Evolutionary conservation across 2,888 invertebrate species (phyloP).

Genomic region (Amphiduros pacificus): DNA sequence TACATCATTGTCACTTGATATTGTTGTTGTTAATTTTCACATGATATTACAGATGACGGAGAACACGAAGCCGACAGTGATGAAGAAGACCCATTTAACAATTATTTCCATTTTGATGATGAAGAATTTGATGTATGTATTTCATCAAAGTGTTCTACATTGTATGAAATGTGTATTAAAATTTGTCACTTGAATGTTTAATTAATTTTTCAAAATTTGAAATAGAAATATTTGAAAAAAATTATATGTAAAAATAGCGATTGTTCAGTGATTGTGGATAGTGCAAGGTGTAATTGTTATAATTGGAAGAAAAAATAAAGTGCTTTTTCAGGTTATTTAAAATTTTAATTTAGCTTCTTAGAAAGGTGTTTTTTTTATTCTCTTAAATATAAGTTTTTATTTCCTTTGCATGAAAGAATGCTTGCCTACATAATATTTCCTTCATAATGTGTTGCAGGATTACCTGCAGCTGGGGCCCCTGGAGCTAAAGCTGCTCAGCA

Average conservation of each 20-base stretch:
- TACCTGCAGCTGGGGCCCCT: slow-evolving; percentile 54
- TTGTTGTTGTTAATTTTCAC: not conserved
- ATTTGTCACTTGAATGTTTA: too few species aligned
- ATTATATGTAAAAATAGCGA: too few species aligned
- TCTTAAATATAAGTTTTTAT: not conserved
- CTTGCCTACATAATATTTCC: not conserved
- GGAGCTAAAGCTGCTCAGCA: slow-evolving; percentile 52
- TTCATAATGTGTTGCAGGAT: slow-evolving; percentile 36
- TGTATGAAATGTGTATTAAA: too few species aligned
- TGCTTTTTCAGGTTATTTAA: too few species aligned
- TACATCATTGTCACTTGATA: too few species aligned
- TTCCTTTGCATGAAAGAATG: not conserved
- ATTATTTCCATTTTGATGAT: slow-evolving; percentile 46
- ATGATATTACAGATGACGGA: slow-evolving; percentile 23
- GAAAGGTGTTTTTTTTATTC: too few species aligned
- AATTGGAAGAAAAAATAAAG: too few species aligned
- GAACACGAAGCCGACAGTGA: slow-evolving; percentile 16
- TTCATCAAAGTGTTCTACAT: not conserved
- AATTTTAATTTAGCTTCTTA: too few species aligned
- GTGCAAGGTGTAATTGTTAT: too few species aligned
- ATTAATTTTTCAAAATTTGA: too few species aligned
- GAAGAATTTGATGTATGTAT: slow-evolving; percentile 49
- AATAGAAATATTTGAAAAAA: too few species aligned
- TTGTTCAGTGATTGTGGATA: too few species aligned
- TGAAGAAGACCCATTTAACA: slow-evolving; percentile 39